Evolutionary conservation across 2,888 invertebrate genomes (phyloP).

Genomic region (Kuschelorhynchus macadamiae): DNA sequence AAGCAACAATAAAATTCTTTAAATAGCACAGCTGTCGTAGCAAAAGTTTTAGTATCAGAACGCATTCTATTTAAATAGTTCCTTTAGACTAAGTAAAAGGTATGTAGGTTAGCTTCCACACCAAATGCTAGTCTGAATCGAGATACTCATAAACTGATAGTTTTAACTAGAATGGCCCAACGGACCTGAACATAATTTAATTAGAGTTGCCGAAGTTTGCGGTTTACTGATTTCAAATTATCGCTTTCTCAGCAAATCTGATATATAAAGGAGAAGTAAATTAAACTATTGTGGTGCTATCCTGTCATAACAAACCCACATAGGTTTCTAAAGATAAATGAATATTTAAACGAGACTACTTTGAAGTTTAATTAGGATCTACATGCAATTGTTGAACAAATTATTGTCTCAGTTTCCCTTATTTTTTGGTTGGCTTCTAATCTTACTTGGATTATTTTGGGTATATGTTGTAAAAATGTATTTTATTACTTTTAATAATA

Average conservation of each 20-base stretch:
- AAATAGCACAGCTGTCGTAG: no score
- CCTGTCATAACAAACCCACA: neutral
- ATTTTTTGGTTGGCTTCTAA: no score
- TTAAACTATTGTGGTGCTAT: neutral
- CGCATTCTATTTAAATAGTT: no score
- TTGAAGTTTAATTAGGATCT: neutral
- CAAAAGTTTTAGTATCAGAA: no score
- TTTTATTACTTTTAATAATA: no score
- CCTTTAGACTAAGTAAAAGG: neutral
- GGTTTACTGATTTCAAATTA: constrained; percentile 36
- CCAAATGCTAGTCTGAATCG: neutral
- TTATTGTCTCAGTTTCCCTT: no score
- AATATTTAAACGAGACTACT: neutral
- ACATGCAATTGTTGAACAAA: no score
- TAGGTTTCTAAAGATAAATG: neutral
- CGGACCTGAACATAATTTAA: constrained; percentile 35
- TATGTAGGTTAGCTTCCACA: neutral
- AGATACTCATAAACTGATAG: neutral
- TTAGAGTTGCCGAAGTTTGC: constrained; percentile 37
- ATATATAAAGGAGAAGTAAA: neutral
- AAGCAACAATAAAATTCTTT: no score
- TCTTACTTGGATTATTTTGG: no score
- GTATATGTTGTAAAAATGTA: no score
- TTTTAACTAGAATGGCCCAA: constrained; percentile 21
- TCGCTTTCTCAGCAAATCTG: constrained; percentile 20